Percentiles rank a stretch among this genome's conserved stretches.
These are phyloP conservation scores for Trematomus bernacchii DNA, from an alignment of 2,797 vertebrate species.

Conservation along the genomic window DNA sequence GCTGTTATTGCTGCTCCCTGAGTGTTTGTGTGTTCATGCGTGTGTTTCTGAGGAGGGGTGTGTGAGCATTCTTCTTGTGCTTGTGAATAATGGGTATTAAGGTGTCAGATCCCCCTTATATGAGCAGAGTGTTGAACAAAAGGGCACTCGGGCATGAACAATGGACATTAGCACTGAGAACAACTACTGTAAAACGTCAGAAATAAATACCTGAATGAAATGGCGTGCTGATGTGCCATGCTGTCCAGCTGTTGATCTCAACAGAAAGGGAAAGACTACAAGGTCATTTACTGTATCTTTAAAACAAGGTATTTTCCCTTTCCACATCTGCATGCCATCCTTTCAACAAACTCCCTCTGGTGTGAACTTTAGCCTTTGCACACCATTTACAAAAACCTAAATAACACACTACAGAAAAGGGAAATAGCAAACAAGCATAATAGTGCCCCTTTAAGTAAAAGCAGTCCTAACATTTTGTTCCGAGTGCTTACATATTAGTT, in stretches of 20 bases:
- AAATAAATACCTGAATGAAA: constrained; percentile 5
- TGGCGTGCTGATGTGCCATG: background rate
- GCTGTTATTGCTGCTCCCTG: constrained; percentile 13
- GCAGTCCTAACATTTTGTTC: too few relatives aligned
- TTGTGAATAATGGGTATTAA: constrained; percentile 6
- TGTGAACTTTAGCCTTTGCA: too few relatives aligned
- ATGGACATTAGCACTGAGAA: constrained; percentile 8
- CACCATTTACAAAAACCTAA: too few relatives aligned
- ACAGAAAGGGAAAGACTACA: background rate
- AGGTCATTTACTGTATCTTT: background rate
- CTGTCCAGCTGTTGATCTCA: background rate
- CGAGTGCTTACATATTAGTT: too few relatives aligned
- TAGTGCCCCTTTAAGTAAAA: too few relatives aligned
- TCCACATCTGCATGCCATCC: background rate
- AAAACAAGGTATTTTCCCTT: background rate
- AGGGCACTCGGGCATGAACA: background rate
- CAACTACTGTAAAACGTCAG: background rate
- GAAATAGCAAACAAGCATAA: too few relatives aligned
- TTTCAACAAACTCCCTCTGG: background rate
- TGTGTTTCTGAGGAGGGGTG: constrained; percentile 8
- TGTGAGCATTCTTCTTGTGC: background rate
- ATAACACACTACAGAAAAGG: too few relatives aligned
- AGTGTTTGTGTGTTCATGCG: constrained; percentile 3
- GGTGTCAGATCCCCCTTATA: constrained; percentile 13
- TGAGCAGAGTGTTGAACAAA: constrained; percentile 8